phyloP scores from a whole-genome alignment of 2,888 invertebrate species.

The Oligia fasciuncula region DNA sequence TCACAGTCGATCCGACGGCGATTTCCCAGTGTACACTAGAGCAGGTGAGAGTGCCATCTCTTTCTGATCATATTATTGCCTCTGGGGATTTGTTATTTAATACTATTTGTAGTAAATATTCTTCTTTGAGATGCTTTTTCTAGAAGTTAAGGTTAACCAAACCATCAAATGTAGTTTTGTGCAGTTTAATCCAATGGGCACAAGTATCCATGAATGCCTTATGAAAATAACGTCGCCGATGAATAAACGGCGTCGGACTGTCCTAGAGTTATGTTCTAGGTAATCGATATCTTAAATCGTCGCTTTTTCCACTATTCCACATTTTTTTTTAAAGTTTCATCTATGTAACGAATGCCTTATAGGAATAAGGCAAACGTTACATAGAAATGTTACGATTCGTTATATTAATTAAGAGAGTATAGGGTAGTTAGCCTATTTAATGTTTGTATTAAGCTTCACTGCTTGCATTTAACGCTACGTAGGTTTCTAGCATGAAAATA shows the following conservation, averaged over 20 bases:
- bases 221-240: constrained; percentile 44
- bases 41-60: constrained; percentile 88
- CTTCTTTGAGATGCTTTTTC: not conserved
- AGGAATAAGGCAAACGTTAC: not conserved
- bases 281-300: constrained; percentile 56
- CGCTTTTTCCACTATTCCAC: constrained; percentile 22
- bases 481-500: constrained; percentile 82
- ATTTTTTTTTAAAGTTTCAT: not conserved
- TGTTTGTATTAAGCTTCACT: constrained; percentile 75
- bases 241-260: constrained; percentile 49
- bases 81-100: constrained; percentile 75
- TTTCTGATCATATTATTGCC: constrained; percentile 50
- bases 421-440: constrained; percentile 16
- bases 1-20: constrained; percentile 96
- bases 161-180: constrained; percentile 4
- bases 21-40: constrained; percentile 95
- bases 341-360: not conserved
- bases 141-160: constrained; percentile 19
- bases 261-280: constrained; percentile 49
- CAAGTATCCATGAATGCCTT: constrained; percentile 41
- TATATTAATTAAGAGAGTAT: constrained; percentile 6
- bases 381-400: constrained; percentile 23
- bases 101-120: constrained; percentile 64
- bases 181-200: constrained; percentile 18
- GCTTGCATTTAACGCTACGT: constrained; percentile 83